Percentiles rank a stretch among this genome's conserved stretches.
Evolutionary conservation across 2,797 vertebrate species (phyloP).

Genomic region (Chelon auratus): DNA sequence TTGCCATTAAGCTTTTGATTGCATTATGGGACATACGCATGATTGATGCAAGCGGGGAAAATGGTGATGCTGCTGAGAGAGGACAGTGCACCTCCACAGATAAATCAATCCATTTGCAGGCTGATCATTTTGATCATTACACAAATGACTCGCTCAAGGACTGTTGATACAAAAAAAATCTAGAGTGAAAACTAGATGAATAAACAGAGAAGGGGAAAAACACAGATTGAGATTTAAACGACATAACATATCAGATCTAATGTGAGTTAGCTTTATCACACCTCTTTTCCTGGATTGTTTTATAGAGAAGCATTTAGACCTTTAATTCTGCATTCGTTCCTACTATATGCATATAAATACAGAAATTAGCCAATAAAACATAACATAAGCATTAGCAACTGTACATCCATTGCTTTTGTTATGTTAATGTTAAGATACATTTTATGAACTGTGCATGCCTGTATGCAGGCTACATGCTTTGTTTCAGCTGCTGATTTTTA

Average conservation of each 20-base stretch:
- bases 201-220: background rate
- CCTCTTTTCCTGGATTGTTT: background rate
- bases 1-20: constrained; percentile 83
- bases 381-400: too few species aligned
- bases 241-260: background rate
- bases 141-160: constrained; percentile 33
- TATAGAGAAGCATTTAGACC: background rate
- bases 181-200: background rate
- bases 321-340: background rate
- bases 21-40: constrained; percentile 83
- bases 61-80: constrained; percentile 67
- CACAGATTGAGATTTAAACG: background rate
- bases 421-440: background rate
- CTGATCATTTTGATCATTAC: constrained; percentile 56
- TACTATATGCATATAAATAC: background rate
- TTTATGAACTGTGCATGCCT: background rate
- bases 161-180: constrained; percentile 1
- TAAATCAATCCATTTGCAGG: constrained; percentile 63
- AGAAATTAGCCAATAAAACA: background rate
- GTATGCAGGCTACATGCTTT: background rate
- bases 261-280: background rate
- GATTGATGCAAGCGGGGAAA: constrained; percentile 77
- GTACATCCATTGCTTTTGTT: background rate
- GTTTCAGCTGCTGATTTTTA: background rate
- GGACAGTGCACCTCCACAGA: constrained; percentile 41